Conservation (phyloP, 2,113 vertebrate genomes). For the Rhadina sibilatrix region DNA sequence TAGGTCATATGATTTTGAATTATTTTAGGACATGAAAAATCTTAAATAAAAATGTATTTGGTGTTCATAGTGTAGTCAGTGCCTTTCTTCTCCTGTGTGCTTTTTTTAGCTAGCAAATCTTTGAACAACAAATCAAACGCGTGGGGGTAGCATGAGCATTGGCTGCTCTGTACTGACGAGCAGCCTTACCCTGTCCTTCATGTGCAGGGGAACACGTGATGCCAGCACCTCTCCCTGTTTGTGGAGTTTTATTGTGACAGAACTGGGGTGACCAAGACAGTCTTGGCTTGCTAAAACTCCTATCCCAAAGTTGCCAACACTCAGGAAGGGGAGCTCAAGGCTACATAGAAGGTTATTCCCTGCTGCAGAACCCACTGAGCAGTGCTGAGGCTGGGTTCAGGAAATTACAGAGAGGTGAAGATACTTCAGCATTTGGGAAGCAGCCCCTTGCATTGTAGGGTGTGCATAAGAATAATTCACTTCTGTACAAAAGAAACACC, state of each 20-base stretch:
- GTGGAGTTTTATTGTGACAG: not conserved
- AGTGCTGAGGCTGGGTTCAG: not conserved
- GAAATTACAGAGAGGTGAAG: not conserved
- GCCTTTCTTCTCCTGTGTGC: not conserved
- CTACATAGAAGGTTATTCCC: accelerated
- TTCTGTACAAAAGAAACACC: not conserved
- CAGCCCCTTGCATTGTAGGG: not conserved
- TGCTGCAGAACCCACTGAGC: not conserved
- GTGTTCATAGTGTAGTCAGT: not conserved
- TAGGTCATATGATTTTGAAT: not conserved
- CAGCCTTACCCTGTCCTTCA: not conserved
- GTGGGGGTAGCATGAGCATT: accelerated
- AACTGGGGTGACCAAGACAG: not conserved
- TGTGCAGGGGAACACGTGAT: not conserved
- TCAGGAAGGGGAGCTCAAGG: not conserved
- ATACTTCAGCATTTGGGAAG: not conserved
- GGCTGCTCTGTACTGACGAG: not conserved
- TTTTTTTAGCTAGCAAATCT: not conserved
- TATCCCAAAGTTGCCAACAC: not conserved
- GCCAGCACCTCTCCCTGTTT: not conserved
- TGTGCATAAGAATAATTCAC: not conserved
- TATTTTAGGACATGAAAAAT: not conserved
- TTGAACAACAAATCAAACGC: not conserved
- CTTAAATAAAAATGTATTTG: not conserved
- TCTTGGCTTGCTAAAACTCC: not conserved